phyloP scores from a whole-genome alignment of 2,888 invertebrate species.

The Drosophila affinis region DNA sequence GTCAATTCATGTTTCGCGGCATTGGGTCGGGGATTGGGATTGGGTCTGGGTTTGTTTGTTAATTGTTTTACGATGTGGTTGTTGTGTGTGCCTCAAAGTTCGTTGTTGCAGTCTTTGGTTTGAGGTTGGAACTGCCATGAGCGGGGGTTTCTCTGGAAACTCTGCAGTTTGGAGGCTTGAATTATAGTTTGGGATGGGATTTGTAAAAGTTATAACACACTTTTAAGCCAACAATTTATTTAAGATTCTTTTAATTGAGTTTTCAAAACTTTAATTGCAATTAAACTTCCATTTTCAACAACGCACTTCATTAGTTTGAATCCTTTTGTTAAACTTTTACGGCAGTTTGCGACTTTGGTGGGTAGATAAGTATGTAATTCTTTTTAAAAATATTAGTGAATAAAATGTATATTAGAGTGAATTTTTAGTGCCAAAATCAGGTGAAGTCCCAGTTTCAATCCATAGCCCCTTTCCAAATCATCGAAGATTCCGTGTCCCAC shows the following conservation, averaged over 20 bases:
- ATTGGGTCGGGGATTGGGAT: not conserved
- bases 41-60: slow-evolving; percentile 37
- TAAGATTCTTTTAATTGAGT: not conserved
- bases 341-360: no score
- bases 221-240: not conserved
- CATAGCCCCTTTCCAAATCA: not conserved
- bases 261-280: not conserved
- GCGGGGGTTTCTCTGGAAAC: not conserved
- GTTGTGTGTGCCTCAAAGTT: slow-evolving; percentile 53
- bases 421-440: not conserved
- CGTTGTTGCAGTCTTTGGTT: slow-evolving; percentile 76
- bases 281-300: no score
- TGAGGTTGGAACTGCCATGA: slow-evolving; percentile 43
- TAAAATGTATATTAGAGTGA: not conserved
- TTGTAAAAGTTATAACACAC: not conserved
- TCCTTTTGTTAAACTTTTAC: no score
- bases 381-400: no score
- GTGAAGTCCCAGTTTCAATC: not conserved
- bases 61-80: slow-evolving; percentile 53
- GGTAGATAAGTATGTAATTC: no score
- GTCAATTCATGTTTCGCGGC: slow-evolving; percentile 33
- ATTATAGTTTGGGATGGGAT: not conserved
- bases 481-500: not conserved
- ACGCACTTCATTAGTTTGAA: no score
- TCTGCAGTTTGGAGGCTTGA: not conserved